Evolutionary conservation across 35 echinoderm and acorn worm species (phyloP), one percentile per base, ranked within the genome.

Genomic region (Ophiothrix spiculata): DNA sequence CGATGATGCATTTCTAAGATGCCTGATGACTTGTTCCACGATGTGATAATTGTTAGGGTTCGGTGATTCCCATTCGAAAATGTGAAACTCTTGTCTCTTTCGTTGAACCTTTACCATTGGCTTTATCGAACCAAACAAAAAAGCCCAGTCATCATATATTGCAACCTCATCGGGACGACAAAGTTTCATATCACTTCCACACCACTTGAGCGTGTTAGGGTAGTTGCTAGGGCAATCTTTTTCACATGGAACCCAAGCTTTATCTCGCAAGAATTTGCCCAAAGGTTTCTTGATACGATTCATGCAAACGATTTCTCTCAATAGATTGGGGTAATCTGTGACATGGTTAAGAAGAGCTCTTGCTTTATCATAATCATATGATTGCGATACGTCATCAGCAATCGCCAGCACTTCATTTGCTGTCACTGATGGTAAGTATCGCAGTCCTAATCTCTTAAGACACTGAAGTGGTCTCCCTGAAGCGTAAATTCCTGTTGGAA

Each of bases 171-270:
- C 8, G 12, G 81, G 81, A 1, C 32, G 15, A 37, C 29, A 64
- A 1, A 84, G 81, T 64, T 14, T 69, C 11, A 36, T 4, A 37
- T n/a, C 32, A 10, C 35, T 84, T 14, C 81, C 81, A 60, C 36
- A 60, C 81, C 81, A 84, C 0, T 33, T 32, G 39, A 37, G 45
- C 32, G 28, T 14, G 40, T 4, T 15, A 17, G 45, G 81, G 33
- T 84, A 84, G 13, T n/a, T 12, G 4, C 32, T 16, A 4, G 56
- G 81, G 0, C 32, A 23, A 33, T 15, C 33, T n/a, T 19, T 34
- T 35, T 84, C 56, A 17, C 81, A 63, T 84, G 81, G 54, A 32
- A 84, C 81, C 81, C 81, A 84, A 56, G 8, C 31, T 45, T 46
- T 8, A 56, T 56, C 80, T 56, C 54, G 39, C 41, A 82, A 41